phyloP scores from a whole-genome alignment of 2,113 vertebrate species.

The Nerophis lumbriciformis region DNA sequence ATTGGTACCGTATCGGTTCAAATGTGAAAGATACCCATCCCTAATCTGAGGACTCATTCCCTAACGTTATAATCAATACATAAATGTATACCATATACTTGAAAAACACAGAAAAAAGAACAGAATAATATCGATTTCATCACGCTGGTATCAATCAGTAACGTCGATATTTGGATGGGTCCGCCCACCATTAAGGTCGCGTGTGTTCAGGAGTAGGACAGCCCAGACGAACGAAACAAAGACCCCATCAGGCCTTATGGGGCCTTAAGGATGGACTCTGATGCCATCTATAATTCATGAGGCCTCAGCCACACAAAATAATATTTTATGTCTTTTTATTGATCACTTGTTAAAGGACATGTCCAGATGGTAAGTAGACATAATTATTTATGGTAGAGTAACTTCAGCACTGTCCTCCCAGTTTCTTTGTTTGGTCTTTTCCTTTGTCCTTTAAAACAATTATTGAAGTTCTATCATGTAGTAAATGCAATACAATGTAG shows the following conservation, averaged over 20 bases:
- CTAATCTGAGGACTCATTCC: too few relatives aligned
- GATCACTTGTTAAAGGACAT: background rate
- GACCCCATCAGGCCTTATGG: slow-evolving; percentile 1
- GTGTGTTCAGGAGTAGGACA: background rate
- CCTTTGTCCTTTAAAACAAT: background rate
- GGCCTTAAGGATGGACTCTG: background rate
- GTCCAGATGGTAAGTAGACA: background rate
- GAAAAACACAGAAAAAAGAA: too few relatives aligned
- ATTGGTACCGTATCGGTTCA: too few relatives aligned
- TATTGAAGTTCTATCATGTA: too few relatives aligned
- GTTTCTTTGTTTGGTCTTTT: background rate
- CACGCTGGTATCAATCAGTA: too few relatives aligned
- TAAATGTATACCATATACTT: too few relatives aligned
- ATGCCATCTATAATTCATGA: background rate
- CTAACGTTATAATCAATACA: too few relatives aligned
- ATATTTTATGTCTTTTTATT: background rate
- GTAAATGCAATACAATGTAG: background rate
- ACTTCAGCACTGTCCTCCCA: background rate
- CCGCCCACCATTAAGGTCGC: too few relatives aligned
- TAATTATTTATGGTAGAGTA: background rate
- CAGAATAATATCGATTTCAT: too few relatives aligned
- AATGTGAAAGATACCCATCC: too few relatives aligned
- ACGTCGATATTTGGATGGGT: too few relatives aligned
- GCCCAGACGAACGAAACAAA: background rate
- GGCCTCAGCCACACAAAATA: background rate